Conservation (phyloP, 2,797 vertebrate species). For the Cyclura pinguis region DNA sequence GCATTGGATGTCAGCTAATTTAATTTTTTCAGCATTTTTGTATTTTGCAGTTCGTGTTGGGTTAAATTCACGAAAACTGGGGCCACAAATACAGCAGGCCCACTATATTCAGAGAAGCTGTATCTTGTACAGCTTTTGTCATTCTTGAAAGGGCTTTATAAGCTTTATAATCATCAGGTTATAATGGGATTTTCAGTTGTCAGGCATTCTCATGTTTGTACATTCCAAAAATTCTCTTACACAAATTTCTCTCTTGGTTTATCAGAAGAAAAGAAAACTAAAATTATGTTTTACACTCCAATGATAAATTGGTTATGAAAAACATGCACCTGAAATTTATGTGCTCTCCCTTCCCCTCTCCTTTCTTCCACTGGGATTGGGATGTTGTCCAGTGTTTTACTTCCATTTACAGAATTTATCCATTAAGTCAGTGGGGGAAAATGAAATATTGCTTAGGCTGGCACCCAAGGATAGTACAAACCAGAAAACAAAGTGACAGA, state of each 20-base stretch:
- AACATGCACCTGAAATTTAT: not conserved
- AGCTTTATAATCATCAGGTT: not conserved
- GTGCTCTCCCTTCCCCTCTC: not conserved
- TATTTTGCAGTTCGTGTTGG: too few species aligned
- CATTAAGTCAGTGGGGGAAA: too few species aligned
- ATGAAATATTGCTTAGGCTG: too few species aligned
- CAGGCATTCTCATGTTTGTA: not conserved
- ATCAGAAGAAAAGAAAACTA: not conserved
- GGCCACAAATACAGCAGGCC: too few species aligned
- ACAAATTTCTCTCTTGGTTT: not conserved
- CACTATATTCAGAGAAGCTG: too few species aligned
- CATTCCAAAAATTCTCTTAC: not conserved
- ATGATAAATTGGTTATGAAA: not conserved
- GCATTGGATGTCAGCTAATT: too few species aligned
- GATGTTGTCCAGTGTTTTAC: not conserved
- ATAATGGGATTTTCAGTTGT: not conserved
- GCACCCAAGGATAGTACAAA: too few species aligned
- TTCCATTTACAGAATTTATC: not conserved
- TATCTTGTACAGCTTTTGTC: not conserved
- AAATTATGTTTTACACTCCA: not conserved
- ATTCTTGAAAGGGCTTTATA: not conserved
- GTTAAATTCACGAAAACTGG: too few species aligned
- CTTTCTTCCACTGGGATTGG: not conserved
- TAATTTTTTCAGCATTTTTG: too few species aligned
- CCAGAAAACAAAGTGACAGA: too few species aligned